Base-by-base conservation (phyloP, 2,797 vertebrate genomes). In the Eulemur rubriventer region DNA sequence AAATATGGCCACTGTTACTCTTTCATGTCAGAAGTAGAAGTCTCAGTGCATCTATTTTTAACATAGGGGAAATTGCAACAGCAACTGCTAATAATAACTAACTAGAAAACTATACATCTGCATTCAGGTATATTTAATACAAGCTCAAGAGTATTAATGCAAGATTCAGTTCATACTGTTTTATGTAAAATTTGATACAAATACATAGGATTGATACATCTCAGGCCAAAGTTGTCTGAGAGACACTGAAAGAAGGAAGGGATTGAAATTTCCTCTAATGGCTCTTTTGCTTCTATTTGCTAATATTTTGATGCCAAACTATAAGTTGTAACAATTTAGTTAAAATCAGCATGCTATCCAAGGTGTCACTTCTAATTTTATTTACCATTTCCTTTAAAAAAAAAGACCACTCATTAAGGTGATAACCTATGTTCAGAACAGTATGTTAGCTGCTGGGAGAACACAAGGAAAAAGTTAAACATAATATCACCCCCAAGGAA, bases 351-450 rank as follows among this genome's bases (percentile, higher is more conserved):
- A 63, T 90, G 55, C 72, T 73, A 79, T 79, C 18, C 76, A 84
- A 91, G 33, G 30, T 89, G 46, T 73, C 28, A 83, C 10, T 24
- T 89, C 26, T 80, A 61, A 95, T 83, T 80, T 88, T 96, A 88
- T 67, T 95, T 84, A 75, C 20, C 52, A 76, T 46, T 79, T 88
- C 5, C 28, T 43, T 59, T 2, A 18, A 28, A 78, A 81, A 82
- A 46, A n/a, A 20, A 82, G 57, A 33, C 24, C 16, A 61, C 18
- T 46, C 30, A 83, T n/a, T 91, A 88, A 79, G 16, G 55, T 24
- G 57, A 91, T 94, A 65, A 79, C 70, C 35, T 79, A 43, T 65
- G 24, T 91, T 20, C 26, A 82, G 92, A 86, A 33, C 33, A 70
- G 10, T 70, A 55, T 63, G 14, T 48, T 91, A 35, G n/a, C 41